Conservation (phyloP, 2,888 invertebrate genomes). For the Gibbula magus region DNA sequence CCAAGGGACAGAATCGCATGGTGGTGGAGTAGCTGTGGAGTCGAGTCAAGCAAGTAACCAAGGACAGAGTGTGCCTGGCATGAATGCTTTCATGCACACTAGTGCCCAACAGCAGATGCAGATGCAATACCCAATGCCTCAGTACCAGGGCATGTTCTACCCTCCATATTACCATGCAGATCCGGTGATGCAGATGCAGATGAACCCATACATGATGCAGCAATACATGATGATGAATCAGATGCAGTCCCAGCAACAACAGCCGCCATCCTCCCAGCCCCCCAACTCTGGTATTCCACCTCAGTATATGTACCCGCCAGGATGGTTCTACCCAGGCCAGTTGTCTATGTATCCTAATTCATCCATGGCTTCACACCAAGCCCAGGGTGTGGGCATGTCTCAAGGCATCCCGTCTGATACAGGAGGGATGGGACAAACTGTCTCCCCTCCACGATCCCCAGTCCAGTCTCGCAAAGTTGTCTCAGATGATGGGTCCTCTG, state of each 20-base stretch:
- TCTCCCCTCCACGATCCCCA: slow-evolving; percentile 62
- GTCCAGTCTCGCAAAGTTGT: slow-evolving; percentile 51
- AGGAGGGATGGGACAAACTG: slow-evolving; percentile 23
- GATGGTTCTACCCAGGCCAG: slow-evolving; percentile 45
- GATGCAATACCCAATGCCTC: not conserved
- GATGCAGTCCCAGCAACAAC: slow-evolving; percentile 41
- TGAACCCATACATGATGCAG: slow-evolving; percentile 45
- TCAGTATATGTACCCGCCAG: slow-evolving; percentile 34
- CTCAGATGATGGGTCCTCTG: slow-evolving; percentile 39
- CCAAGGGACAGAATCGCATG: slow-evolving; percentile 20
- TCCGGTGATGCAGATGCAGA: slow-evolving; percentile 41
- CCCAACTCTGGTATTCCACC: slow-evolving; percentile 29
- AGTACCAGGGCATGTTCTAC: slow-evolving; percentile 34
- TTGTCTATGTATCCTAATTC: slow-evolving; percentile 44
- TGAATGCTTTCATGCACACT: slow-evolving; percentile 17
- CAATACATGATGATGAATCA: slow-evolving; percentile 40
- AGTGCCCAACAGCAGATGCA: slow-evolving; percentile 24
- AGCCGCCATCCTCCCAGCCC: slow-evolving; percentile 10
- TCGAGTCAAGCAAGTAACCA: not conserved
- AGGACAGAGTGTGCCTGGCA: not conserved
- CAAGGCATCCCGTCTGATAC: slow-evolving; percentile 30
- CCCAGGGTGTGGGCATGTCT: slow-evolving; percentile 26
- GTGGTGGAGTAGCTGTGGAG: not conserved
- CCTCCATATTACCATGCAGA: slow-evolving; percentile 36
- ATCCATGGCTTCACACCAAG: slow-evolving; percentile 35